phyloP scores from a whole-genome alignment of 1,140 invertebrate species.

The Micrasema longulum region DNA sequence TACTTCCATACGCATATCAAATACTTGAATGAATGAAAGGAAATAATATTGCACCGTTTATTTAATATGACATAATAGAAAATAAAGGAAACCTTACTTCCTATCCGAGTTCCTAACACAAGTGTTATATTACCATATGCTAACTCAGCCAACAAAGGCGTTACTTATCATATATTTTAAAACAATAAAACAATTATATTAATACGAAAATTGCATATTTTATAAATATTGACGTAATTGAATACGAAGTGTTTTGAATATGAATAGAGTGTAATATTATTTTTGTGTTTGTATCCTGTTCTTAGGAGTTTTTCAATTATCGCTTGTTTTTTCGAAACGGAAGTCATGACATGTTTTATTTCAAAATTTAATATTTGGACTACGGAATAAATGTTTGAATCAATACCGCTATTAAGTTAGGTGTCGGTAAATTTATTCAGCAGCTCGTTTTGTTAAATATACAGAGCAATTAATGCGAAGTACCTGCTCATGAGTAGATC shows the following conservation, averaged over 20 bases:
- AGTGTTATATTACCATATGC: constrained; percentile 22
- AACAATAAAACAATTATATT: constrained; percentile 20
- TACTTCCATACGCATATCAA: too few species aligned
- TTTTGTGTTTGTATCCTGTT: constrained; percentile 10
- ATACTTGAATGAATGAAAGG: too few species aligned
- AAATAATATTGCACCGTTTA: neutral
- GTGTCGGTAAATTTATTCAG: constrained; percentile 19
- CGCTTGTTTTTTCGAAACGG: constrained; percentile 15
- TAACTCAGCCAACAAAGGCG: neutral
- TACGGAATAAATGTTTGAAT: neutral
- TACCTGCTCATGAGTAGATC: too few species aligned
- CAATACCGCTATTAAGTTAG: constrained; percentile 2
- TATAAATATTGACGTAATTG: constrained; percentile 35
- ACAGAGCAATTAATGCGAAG: too few species aligned
- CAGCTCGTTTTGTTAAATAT: neutral
- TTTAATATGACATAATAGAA: neutral
- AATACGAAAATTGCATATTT: constrained; percentile 15
- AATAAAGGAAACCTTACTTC: constrained; percentile 17
- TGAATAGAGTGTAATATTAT: neutral
- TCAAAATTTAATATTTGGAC: constrained; percentile 10
- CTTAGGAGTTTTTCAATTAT: constrained; percentile 13
- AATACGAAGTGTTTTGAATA: constrained; percentile 4
- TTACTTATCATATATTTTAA: constrained; percentile 20
- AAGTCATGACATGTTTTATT: constrained; percentile 19
- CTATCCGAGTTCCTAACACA: constrained; percentile 9